Evolutionary conservation across 2,888 invertebrate species (phyloP).

Genomic region (Tachina fera): DNA sequence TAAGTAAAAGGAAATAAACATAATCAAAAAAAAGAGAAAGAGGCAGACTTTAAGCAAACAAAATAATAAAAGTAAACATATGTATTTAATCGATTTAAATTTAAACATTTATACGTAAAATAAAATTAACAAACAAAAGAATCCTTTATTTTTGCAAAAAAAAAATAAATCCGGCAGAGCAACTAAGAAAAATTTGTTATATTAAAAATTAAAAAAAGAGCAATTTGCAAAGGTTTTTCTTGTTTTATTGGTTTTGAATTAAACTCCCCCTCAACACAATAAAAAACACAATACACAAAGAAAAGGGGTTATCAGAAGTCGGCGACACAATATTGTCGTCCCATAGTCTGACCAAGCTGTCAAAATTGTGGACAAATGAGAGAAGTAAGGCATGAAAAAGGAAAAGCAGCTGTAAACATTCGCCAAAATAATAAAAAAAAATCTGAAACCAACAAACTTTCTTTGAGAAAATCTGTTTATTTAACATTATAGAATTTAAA

Average conservation of each 20-base stretch:
- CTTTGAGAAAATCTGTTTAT: slow-evolving; percentile 1
- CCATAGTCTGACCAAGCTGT: slow-evolving; percentile 58
- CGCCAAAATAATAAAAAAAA: slow-evolving; percentile 27
- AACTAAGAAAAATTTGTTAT: neutral
- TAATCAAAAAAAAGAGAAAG: neutral
- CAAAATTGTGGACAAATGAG: slow-evolving; percentile 38
- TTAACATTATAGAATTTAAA: neutral
- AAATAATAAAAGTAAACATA: neutral
- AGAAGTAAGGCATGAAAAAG: slow-evolving; percentile 8
- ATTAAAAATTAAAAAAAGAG: neutral
- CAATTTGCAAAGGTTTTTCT: neutral
- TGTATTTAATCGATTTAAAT: neutral
- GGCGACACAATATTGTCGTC: slow-evolving; percentile 39
- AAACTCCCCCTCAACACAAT: slow-evolving; percentile 6
- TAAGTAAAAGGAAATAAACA: neutral
- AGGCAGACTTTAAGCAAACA: slow-evolving; percentile 28
- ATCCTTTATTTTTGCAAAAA: neutral
- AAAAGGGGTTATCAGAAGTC: slow-evolving; percentile 21
- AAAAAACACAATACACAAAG: neutral
- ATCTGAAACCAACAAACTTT: neutral
- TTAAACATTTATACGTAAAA: slow-evolving; percentile 19
- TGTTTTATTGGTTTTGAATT: neutral
- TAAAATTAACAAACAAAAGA: slow-evolving; percentile 4
- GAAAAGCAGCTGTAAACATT: slow-evolving; percentile 62
- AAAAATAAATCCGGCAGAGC: slow-evolving; percentile 35